phyloP scores from a whole-genome alignment of 1,140 invertebrate species.

The Zaprionus taronus region DNA sequence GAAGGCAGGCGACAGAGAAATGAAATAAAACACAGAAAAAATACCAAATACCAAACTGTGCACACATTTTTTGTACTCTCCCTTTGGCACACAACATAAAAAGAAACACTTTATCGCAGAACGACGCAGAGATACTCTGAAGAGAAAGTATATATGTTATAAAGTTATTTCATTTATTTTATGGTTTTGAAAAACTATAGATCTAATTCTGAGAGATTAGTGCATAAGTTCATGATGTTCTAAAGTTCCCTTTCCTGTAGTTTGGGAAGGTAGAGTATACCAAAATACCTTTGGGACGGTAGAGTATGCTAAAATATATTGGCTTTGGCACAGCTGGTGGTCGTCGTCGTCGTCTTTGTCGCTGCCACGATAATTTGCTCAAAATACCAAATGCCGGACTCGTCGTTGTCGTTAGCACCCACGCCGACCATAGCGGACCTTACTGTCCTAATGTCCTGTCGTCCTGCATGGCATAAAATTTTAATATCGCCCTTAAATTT shows the following conservation, averaged over 20 bases:
- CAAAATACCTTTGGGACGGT: not conserved
- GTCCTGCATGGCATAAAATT: slow-evolving; percentile 58
- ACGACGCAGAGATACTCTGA: not conserved
- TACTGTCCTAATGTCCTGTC: slow-evolving; percentile 44
- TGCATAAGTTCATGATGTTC: not conserved
- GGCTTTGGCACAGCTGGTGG: not conserved
- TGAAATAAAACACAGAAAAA: slow-evolving; percentile 27
- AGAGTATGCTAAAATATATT: slow-evolving; percentile 3
- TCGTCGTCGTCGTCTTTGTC: not conserved
- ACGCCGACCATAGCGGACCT: slow-evolving; percentile 36
- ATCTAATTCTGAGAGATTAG: not conserved
- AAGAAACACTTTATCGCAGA: not conserved
- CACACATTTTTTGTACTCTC: slow-evolving; percentile 3
- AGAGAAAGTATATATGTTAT: not conserved
- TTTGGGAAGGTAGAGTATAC: not conserved
- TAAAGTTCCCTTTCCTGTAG: not conserved
- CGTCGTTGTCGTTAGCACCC: slow-evolving; percentile 64
- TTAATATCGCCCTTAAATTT: slow-evolving; percentile 72
- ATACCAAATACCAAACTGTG: slow-evolving; percentile 17
- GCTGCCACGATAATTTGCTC: slow-evolving; percentile 53
- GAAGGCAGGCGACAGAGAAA: slow-evolving; percentile 9
- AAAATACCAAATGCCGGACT: slow-evolving; percentile 54
- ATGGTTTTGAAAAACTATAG: not conserved
- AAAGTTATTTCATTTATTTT: not conserved
- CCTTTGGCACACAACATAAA: slow-evolving; percentile 36